A percentile compares a stretch with the other conserved stretches of the same genome.
phyloP scores from a whole-genome alignment of 1,140 invertebrate genomes.

The Steinernema feltiae region DNA sequence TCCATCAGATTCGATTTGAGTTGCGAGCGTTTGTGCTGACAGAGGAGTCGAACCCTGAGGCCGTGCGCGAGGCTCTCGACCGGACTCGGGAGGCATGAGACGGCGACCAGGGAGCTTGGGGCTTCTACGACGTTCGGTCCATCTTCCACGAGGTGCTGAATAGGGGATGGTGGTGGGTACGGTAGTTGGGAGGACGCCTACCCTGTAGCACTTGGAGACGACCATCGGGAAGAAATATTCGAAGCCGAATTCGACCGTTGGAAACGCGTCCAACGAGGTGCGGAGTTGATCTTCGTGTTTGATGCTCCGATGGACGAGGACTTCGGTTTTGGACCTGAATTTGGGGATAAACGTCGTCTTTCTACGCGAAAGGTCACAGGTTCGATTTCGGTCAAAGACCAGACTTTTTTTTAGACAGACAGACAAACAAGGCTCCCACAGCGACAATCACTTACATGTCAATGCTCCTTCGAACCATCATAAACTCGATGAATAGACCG shows the following conservation, averaged over 20 bases:
- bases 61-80: constrained; percentile 52
- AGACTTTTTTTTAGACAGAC: not conserved
- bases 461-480: constrained; percentile 46
- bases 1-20: not conserved
- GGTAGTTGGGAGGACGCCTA: constrained; percentile 14
- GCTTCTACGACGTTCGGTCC: constrained; percentile 48
- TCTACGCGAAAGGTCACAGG: not conserved
- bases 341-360: not conserved
- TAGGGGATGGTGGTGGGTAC: not conserved
- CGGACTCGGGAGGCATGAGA: constrained; percentile 49
- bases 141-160: constrained; percentile 53
- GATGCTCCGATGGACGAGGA: constrained; percentile 48
- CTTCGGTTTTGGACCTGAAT: constrained; percentile 48
- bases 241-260: constrained; percentile 56
- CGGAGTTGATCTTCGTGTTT: constrained; percentile 38
- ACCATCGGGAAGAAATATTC: constrained; percentile 56
- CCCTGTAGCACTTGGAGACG: constrained; percentile 56
- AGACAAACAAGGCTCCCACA: constrained; percentile 12
- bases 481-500: constrained; percentile 55
- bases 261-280: constrained; percentile 43
- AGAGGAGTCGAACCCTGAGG: constrained; percentile 47
- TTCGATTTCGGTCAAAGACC: not conserved
- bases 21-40: constrained; percentile 40
- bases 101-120: constrained; percentile 37
- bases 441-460: constrained; percentile 24